phyloP scores from a whole-genome alignment of 2,113 vertebrate genomes.

The Mesembrinibis cayennensis region DNA sequence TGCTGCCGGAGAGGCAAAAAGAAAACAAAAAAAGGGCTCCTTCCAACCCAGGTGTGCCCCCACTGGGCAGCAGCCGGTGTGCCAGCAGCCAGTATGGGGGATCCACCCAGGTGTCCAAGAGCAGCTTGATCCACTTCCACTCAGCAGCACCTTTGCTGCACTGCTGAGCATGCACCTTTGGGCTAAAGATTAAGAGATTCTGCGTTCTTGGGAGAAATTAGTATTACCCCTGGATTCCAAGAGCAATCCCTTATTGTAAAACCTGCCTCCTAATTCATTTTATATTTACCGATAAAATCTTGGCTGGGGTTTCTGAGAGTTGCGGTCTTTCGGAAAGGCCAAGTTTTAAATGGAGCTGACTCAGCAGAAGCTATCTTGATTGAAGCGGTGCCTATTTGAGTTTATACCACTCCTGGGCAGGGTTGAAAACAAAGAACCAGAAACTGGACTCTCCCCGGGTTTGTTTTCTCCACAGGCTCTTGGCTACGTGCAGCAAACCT shows the following conservation, averaged over 20 bases:
- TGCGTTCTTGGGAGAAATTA: background rate
- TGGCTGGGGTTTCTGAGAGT: background rate
- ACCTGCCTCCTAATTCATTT: conserved; percentile 20
- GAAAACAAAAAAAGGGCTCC: background rate
- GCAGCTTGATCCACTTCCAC: background rate
- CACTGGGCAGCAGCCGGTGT: background rate
- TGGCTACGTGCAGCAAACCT: background rate
- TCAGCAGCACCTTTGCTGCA: accelerated
- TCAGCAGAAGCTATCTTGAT: conserved; percentile 28
- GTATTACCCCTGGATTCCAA: background rate
- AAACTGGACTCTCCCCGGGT: background rate
- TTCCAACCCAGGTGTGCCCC: background rate
- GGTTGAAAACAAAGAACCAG: background rate
- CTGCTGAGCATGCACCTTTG: background rate
- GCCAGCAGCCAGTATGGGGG: background rate
- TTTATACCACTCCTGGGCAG: background rate
- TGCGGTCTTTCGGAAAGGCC: background rate
- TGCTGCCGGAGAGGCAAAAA: background rate
- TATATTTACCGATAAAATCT: conserved; percentile 29
- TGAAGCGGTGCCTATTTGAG: background rate
- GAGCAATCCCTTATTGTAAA: conserved; percentile 40
- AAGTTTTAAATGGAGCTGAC: conserved; percentile 49
- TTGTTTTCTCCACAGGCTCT: background rate
- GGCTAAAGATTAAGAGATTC: background rate
- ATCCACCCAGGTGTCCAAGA: background rate